Evolutionary conservation across 2,113 vertebrate genomes (phyloP).

Genomic region (Cettia cetti): DNA sequence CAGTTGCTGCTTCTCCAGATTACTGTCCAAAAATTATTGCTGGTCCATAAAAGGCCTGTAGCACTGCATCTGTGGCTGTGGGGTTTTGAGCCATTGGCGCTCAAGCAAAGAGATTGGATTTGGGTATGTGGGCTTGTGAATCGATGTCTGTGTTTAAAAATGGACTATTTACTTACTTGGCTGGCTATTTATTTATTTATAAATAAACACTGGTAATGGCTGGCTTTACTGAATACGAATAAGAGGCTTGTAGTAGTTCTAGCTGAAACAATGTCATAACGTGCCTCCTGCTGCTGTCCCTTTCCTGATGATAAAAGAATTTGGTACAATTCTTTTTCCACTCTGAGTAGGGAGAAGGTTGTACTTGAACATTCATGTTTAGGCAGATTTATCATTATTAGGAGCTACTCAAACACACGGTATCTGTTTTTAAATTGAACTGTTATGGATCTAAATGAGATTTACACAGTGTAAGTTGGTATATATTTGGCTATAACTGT

Average conservation of each 20-base stretch:
- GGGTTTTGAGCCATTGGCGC: neutral
- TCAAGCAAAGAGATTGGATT: neutral
- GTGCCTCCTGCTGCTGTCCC: slow-evolving; percentile 2
- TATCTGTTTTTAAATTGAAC: slow-evolving; percentile 39
- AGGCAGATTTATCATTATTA: slow-evolving; percentile 50
- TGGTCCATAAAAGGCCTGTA: slow-evolving; percentile 27
- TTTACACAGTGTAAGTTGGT: neutral
- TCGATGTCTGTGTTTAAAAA: slow-evolving; percentile 35
- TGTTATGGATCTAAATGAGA: neutral
- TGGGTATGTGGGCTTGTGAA: slow-evolving; percentile 25
- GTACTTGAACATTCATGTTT: slow-evolving; percentile 10
- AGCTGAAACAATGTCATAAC: slow-evolving; percentile 18
- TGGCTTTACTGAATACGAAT: slow-evolving; percentile 46
- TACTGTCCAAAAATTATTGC: slow-evolving; percentile 46
- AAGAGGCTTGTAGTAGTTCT: slow-evolving; percentile 39
- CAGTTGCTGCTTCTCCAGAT: slow-evolving; percentile 37
- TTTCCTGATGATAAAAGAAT: slow-evolving; percentile 32
- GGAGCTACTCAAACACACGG: neutral
- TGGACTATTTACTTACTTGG: slow-evolving; percentile 30
- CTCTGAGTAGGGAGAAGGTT: neutral
- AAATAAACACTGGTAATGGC: slow-evolving; percentile 46
- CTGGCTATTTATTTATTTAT: slow-evolving; percentile 59
- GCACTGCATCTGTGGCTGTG: neutral
- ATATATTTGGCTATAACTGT: neutral
- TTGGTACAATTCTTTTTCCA: neutral